Conservation (phyloP, 92 coral and sea anemone species). For the Plumapathes pennacea region DNA sequence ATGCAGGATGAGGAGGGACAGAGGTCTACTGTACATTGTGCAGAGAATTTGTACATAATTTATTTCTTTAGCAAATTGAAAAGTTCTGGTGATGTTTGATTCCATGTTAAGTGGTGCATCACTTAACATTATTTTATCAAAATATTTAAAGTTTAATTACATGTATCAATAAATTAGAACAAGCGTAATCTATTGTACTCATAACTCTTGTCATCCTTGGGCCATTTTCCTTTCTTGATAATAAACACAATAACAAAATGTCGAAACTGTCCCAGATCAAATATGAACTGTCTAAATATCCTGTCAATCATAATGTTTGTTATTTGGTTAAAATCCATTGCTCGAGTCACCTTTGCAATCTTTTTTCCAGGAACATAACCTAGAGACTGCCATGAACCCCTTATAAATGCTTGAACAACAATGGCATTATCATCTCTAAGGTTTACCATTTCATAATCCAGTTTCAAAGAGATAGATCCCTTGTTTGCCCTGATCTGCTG, state of each 20-base stretch:
- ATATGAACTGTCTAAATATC: not conserved
- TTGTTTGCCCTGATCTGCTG: constrained; percentile 10
- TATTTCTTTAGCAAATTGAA: too few relatives aligned
- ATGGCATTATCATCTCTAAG: constrained; percentile 58
- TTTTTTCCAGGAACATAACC: constrained; percentile 45
- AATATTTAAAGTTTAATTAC: too few relatives aligned
- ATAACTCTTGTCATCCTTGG: not conserved
- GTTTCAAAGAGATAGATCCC: constrained; percentile 11
- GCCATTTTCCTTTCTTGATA: not conserved
- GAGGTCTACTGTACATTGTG: too few relatives aligned
- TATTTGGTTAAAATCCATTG: constrained; percentile 19
- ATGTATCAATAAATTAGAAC: too few relatives aligned
- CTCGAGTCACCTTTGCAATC: constrained; percentile 41
- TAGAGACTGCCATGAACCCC: constrained; percentile 15
- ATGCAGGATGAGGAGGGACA: too few relatives aligned
- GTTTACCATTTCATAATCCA: constrained; percentile 38
- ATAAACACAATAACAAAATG: not conserved
- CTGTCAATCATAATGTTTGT: not conserved
- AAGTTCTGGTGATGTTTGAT: too few relatives aligned
- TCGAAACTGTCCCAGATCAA: not conserved
- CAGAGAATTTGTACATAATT: too few relatives aligned
- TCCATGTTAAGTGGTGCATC: too few relatives aligned
- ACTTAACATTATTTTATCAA: too few relatives aligned
- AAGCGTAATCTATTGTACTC: too few relatives aligned
- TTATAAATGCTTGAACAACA: constrained; percentile 29